Evolutionary conservation across 2,113 vertebrate genomes (phyloP).

Genomic region (Cyprinodon brontotheroides): DNA sequence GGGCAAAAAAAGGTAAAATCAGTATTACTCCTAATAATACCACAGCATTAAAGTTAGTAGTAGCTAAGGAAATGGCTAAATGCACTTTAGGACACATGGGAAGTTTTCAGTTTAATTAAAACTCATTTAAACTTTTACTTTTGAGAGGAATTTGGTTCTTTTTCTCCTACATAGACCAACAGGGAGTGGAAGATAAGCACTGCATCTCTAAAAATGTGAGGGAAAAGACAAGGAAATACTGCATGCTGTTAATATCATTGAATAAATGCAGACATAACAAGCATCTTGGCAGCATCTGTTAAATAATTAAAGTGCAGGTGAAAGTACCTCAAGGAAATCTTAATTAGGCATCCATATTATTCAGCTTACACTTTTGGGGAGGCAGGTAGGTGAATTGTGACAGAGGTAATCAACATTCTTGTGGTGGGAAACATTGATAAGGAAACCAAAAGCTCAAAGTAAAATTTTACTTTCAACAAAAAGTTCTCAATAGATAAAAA

Average conservation of each 20-base stretch:
- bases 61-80: conserved; percentile 15
- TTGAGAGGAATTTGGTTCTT: conserved; percentile 34
- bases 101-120: conserved; percentile 63
- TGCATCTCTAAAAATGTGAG: conserved; percentile 23
- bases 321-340: conserved; percentile 29
- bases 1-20: not conserved
- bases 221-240: conserved; percentile 20
- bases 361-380: conserved; percentile 22
- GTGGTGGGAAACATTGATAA: too few relatives aligned
- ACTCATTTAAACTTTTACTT: conserved; percentile 37
- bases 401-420: not conserved
- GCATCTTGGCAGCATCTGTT: conserved; percentile 35
- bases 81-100: conserved; percentile 24
- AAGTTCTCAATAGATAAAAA: too few relatives aligned
- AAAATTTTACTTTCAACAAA: too few relatives aligned
- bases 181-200: not conserved
- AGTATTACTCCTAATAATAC: not conserved
- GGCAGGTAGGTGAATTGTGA: not conserved
- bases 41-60: conserved; percentile 13
- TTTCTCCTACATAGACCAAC: not conserved
- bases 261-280: conserved; percentile 30
- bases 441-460: too few relatives aligned
- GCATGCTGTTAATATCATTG: conserved; percentile 33
- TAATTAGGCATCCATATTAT: conserved; percentile 50
- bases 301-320: conserved; percentile 18